Percentiles rank a stretch among this genome's conserved stretches.
Conservation (phyloP, 2,888 invertebrate genomes). For the Gastracanthus pulcherrimus region DNA sequence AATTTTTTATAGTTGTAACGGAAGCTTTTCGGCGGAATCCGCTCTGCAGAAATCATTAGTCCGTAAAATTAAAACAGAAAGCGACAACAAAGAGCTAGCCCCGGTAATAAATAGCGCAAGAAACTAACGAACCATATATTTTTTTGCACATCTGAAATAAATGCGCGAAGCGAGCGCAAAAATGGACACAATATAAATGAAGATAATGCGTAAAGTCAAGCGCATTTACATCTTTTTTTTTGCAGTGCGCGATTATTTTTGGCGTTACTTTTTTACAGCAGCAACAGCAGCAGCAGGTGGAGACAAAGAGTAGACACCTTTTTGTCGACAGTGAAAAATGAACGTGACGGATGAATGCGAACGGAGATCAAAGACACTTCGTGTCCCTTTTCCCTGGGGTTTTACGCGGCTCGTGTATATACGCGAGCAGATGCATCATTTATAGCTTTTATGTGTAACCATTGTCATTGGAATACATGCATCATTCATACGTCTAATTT, state of each 20-base stretch:
- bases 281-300: neutral
- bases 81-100: too few species aligned
- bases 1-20: too few species aligned
- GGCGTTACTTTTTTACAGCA: neutral
- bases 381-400: slow-evolving; percentile 3
- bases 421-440: slow-evolving; percentile 24
- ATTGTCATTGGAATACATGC: too few species aligned
- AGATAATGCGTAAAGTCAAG: slow-evolving; percentile 33
- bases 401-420: slow-evolving; percentile 4
- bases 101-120: slow-evolving; percentile 8
- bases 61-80: too few species aligned
- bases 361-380: slow-evolving; percentile 42
- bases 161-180: too few species aligned
- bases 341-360: slow-evolving; percentile 42
- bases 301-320: slow-evolving; percentile 35
- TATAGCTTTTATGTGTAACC: slow-evolving; percentile 19
- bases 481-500: neutral
- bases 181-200: slow-evolving; percentile 23
- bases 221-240: slow-evolving; percentile 6
- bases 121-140: slow-evolving; percentile 23
- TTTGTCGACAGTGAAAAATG: slow-evolving; percentile 47
- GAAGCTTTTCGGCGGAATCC: too few species aligned
- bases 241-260: neutral
- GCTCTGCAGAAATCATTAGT: too few species aligned
- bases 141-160: too few species aligned